Conservation (phyloP, 92 coral and sea anemone species). For the Porites cylindrica region DNA sequence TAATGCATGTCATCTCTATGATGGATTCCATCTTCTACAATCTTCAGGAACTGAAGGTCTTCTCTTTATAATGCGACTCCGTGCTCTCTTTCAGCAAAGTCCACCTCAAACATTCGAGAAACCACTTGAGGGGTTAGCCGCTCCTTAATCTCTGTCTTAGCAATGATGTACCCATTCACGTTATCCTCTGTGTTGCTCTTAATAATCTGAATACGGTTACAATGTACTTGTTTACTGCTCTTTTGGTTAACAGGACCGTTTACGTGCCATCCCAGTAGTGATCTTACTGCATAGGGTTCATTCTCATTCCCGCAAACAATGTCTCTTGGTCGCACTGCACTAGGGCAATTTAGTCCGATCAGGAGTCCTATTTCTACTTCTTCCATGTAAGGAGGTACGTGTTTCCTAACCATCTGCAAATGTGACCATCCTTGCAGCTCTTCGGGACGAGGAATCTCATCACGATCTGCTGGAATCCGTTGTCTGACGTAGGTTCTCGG, state of each 20-base stretch:
- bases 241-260: slow-evolving; percentile 52
- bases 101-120: slow-evolving; percentile 59
- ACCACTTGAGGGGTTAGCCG: slow-evolving; percentile 43
- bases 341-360: slow-evolving; percentile 63
- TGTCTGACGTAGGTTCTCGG: slow-evolving; percentile 71
- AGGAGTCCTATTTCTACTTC: slow-evolving; percentile 62
- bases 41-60: slow-evolving; percentile 58
- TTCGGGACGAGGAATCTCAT: slow-evolving; percentile 67
- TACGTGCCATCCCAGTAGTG: slow-evolving; percentile 62
- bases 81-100: slow-evolving; percentile 58
- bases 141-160: slow-evolving; percentile 48
- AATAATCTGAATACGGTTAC: slow-evolving; percentile 47
- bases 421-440: slow-evolving; percentile 44
- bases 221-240: slow-evolving; percentile 23
- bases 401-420: slow-evolving; percentile 24
- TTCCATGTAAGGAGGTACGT: slow-evolving; percentile 60
- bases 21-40: slow-evolving; percentile 54
- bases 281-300: slow-evolving; percentile 65
- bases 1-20: slow-evolving; percentile 54
- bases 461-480: slow-evolving; percentile 59
- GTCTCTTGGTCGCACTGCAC: slow-evolving; percentile 61
- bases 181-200: slow-evolving; percentile 8
- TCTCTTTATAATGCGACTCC: slow-evolving; percentile 54
- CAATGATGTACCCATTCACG: slow-evolving; percentile 42
- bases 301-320: slow-evolving; percentile 50